Conservation (phyloP, 2,888 invertebrate genomes). For the Cheiracanthium punctorium region DNA sequence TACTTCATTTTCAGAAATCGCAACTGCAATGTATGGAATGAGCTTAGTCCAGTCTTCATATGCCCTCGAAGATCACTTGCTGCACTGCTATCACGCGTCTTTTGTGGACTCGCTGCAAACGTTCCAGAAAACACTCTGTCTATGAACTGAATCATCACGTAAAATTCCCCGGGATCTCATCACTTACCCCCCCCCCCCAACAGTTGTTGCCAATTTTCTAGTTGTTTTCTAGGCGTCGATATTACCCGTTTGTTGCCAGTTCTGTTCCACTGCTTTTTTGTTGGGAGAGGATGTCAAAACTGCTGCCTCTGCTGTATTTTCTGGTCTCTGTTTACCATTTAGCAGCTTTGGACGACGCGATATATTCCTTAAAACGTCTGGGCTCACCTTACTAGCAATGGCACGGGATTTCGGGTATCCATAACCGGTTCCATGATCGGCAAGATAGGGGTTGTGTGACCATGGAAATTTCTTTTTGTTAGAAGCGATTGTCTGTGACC, state of each 20-base stretch:
- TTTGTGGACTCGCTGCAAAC: no score
- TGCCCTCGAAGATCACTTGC: no score
- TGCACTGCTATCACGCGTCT: no score
- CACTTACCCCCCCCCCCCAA: no score
- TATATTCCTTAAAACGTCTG: background rate
- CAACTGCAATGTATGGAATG: no score
- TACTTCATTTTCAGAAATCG: no score
- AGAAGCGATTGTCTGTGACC: no score
- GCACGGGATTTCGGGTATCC: background rate
- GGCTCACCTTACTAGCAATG: background rate
- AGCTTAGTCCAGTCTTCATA: no score
- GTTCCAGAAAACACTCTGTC: no score
- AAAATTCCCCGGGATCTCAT: no score
- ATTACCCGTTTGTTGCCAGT: background rate
- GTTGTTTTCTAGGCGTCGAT: no score
- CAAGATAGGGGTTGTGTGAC: background rate
- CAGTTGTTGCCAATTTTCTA: slow-evolving; percentile 1
- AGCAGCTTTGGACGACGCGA: background rate
- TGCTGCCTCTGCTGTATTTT: background rate
- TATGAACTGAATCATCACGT: no score
- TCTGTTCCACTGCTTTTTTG: background rate
- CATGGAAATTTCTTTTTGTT: slow-evolving; percentile 12
- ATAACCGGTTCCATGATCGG: background rate
- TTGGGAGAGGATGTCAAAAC: background rate
- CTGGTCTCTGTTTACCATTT: slow-evolving; percentile 12